Evolutionary conservation across 2,888 invertebrate genomes (phyloP).

Genomic region (Eupithecia subumbrata): DNA sequence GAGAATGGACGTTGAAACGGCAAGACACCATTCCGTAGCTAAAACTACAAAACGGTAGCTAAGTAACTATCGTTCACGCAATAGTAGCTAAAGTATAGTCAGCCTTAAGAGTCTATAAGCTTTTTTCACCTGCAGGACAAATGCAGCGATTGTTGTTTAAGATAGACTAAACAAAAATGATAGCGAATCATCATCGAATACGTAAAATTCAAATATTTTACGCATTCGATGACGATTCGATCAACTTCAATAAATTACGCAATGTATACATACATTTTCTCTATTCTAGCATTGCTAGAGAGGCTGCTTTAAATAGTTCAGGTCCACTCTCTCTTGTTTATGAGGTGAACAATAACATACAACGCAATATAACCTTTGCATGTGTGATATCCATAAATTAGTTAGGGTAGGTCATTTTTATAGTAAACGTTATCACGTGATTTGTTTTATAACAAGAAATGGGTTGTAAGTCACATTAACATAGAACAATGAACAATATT

Average conservation of each 20-base stretch:
- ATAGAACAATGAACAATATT: neutral
- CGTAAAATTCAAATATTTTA: no score
- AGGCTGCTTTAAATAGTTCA: no score
- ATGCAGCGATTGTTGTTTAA: no score
- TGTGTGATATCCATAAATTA: slow-evolving; percentile 12
- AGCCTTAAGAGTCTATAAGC: neutral
- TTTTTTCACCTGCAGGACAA: neutral
- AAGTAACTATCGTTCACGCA: neutral
- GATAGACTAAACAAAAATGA: no score
- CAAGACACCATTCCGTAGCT: no score
- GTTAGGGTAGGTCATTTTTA: neutral
- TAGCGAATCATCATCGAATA: no score
- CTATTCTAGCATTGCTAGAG: no score
- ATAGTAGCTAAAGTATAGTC: neutral
- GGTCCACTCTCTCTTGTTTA: neutral
- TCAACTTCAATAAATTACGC: no score
- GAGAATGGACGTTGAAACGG: no score
- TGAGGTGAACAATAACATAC: neutral
- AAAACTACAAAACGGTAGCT: neutral
- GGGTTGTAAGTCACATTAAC: neutral
- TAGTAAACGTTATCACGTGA: slow-evolving; percentile 12
- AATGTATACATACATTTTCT: no score
- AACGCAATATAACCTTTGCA: slow-evolving; percentile 8
- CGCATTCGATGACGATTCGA: no score
- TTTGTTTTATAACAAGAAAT: slow-evolving; percentile 8